Base-by-base conservation (phyloP, 1,140 invertebrate species). In the Caerostris darwini region DNA sequence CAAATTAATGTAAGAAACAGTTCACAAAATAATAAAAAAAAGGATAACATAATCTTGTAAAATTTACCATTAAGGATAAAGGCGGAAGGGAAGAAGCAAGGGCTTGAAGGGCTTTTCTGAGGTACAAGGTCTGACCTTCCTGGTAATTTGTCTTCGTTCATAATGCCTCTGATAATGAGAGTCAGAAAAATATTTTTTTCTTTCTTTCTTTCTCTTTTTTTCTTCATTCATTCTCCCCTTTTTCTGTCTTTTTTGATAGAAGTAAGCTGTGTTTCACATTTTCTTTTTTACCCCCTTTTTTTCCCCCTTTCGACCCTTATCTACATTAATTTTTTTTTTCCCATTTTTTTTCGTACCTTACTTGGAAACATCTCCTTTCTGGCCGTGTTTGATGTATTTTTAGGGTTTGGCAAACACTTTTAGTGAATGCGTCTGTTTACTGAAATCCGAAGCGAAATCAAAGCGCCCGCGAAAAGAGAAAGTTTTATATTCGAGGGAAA, bases 101-200 rank as follows among this genome's bases (percentile, higher is more conserved):
- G n/a, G 8, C 50, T 77, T 12, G 50, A 77, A 34, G 50, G 67
- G 69, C 69, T 50, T 19, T 85, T 58, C 56, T 17, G 19, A 85
- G 82, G 54, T 85, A 85, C 82, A 85, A 85, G 82, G 19, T 58
- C 82, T 85, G 90, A 92, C 90, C 90, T 67, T 53, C 5, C 2
- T 6, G 81, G 77, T 92, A 59, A 92, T 92, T 85, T 85, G 90
- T 92, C 90, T 85, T 92, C 90, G 90, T 92, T 92, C 90, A 64
- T 77, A 91, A 64, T 92, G 54, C 81, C 56, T 67, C 61, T 92
- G 77, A 92, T 81, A 92, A 59, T 92, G 57, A 61, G 34, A 58
- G 81, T 85, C 59, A 61, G 59, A 77, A 57, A 54, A 71, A 91
- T 82, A 53, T 12, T 90, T 77, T 58, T 89, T 89, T 69, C 54